Conservation (phyloP, 2,888 invertebrate genomes). For the Dicyrtomina minuta region DNA sequence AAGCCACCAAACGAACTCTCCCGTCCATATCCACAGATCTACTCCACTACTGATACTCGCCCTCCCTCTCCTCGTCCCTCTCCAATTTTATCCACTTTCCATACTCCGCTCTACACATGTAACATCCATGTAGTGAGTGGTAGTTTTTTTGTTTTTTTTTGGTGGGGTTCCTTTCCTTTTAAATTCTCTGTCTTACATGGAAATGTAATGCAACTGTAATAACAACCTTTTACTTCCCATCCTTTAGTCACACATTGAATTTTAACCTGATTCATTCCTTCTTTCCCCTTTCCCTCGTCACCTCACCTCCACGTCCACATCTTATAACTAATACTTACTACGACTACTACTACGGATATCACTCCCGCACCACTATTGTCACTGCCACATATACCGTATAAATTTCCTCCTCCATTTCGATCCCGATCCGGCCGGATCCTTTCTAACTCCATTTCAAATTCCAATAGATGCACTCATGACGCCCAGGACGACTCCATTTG, state of each 20-base stretch:
- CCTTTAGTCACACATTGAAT: slow-evolving; percentile 18
- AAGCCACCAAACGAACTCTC: too few relatives aligned
- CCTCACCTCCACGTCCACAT: not conserved
- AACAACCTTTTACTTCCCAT: slow-evolving; percentile 37
- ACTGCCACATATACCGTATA: too few relatives aligned
- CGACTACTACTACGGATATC: too few relatives aligned
- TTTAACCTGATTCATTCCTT: slow-evolving; percentile 26
- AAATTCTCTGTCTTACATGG: slow-evolving; percentile 7
- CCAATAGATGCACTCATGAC: too few relatives aligned
- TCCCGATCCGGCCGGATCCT: too few relatives aligned
- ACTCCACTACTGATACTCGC: not conserved
- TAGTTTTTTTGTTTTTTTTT: too few relatives aligned
- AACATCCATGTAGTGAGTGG: too few relatives aligned
- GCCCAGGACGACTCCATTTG: not conserved
- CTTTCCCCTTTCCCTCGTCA: slow-evolving; percentile 3
- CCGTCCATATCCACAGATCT: not conserved
- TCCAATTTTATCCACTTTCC: not conserved
- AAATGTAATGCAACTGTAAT: slow-evolving; percentile 6
- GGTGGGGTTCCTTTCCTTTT: not conserved
- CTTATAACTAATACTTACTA: too few relatives aligned
- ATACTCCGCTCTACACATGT: too few relatives aligned
- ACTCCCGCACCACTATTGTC: too few relatives aligned
- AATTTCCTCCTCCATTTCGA: too few relatives aligned
- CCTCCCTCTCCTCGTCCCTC: not conserved
- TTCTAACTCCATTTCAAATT: too few relatives aligned